These are phyloP conservation scores for Ischnura elegans DNA, from an alignment of 2,888 invertebrate species.

Conservation along the genomic window DNA sequence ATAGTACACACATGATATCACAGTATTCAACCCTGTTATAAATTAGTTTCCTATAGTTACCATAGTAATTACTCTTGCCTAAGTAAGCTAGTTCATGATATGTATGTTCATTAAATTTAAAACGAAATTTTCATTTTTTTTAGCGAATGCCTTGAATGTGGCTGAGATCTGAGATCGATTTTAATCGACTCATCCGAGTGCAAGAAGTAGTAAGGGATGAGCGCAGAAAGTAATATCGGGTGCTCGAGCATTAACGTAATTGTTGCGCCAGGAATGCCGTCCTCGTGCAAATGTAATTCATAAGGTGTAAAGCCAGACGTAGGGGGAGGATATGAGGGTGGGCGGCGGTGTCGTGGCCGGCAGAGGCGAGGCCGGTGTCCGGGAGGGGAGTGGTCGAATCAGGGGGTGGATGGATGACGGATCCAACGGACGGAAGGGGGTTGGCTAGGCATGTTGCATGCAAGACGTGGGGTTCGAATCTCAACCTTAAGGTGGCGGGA, in stretches of 20 bases:
- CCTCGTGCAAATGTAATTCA: neutral
- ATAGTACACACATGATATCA: no score
- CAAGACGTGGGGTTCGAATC: neutral
- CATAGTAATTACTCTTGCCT: no score
- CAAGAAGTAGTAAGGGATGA: neutral
- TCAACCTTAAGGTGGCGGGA: neutral
- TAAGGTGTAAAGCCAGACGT: neutral
- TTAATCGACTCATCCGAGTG: no score
- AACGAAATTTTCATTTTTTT: no score
- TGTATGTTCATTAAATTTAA: no score
- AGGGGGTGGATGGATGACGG: no score
- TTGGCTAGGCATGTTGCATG: neutral
- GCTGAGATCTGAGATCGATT: no score
- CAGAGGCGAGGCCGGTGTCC: neutral
- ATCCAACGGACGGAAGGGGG: neutral
- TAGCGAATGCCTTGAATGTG: no score
- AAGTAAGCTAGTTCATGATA: no score
- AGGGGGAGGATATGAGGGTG: neutral
- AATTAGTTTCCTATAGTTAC: no score
- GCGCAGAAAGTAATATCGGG: neutral
- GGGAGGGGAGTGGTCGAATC: no score
- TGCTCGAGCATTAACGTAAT: neutral
- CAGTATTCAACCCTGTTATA: no score
- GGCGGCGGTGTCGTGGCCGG: neutral
- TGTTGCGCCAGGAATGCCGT: neutral